Percentiles rank a stretch among this genome's conserved stretches.
These are phyloP conservation scores for Parazoanthus darwini DNA, from an alignment of 92 coral and sea anemone species.

Conservation along the genomic window DNA sequence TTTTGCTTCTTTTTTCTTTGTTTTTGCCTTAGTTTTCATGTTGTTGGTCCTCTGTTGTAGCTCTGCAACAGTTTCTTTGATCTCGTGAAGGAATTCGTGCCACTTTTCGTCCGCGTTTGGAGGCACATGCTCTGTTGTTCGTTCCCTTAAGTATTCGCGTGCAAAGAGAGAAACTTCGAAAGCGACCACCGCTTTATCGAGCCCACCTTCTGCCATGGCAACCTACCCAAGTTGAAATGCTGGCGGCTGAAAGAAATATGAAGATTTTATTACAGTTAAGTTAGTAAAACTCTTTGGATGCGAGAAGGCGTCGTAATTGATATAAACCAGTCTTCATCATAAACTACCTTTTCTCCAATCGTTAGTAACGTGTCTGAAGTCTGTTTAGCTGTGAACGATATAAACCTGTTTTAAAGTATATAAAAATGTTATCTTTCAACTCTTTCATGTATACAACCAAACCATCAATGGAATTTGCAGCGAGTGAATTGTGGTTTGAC, in stretches of 20 bases:
- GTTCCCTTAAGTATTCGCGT: slow-evolving; percentile 4
- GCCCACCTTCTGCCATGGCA: slow-evolving; percentile 27
- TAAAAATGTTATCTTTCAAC: too few relatives aligned
- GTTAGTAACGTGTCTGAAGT: too few relatives aligned
- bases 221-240: neutral
- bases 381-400: too few relatives aligned
- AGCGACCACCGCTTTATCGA: neutral
- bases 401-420: too few relatives aligned
- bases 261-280: neutral
- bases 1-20: slow-evolving; percentile 10
- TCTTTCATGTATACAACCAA: too few relatives aligned
- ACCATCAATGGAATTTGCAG: too few relatives aligned
- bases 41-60: neutral
- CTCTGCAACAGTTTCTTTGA: slow-evolving; percentile 12
- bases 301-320: neutral
- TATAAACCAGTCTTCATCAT: too few relatives aligned
- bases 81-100: slow-evolving; percentile 34
- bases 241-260: neutral
- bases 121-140: slow-evolving; percentile 4
- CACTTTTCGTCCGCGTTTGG: slow-evolving; percentile 25
- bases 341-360: too few relatives aligned
- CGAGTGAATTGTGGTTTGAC: too few relatives aligned
- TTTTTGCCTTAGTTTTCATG: slow-evolving; percentile 19
- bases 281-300: neutral
- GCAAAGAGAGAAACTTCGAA: slow-evolving; percentile 18